Base-by-base conservation (phyloP, 2,113 vertebrate species). In the Heloderma charlesbogerti region DNA sequence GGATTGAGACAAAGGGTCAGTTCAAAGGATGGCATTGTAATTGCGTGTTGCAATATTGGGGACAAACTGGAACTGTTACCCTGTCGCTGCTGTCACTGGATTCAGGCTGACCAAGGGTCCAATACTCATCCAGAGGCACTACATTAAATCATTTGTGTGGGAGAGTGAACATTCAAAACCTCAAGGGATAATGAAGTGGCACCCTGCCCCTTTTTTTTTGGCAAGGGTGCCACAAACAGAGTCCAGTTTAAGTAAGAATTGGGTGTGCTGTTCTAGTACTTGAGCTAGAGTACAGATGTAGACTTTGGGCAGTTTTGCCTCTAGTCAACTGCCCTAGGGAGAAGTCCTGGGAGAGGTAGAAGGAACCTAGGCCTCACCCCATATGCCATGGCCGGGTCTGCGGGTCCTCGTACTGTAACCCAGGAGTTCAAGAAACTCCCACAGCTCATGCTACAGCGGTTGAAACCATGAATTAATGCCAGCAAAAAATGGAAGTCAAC, bases 1-100 rank as follows among this genome's bases (percentile, higher is more conserved):
- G 84, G 89, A 78, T 13, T 77, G 31, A 16, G 48, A 81, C 2
- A 22, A 81, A 43, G 72, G 15, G 72, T n/a, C 77, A 13, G 5
- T 45, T 90, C 74, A 18, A 29, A 31, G 25, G 7, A 13, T 40
- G 74, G 72, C 89, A 94, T 88, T 92, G 75, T 85, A 78, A 84
- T 91, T 37, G 85, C 86, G 83, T 60, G 2, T 84, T 63, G 18
- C 80, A 82, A 77, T 74, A 63, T 4, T 27, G 71, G 71, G 25
- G 79, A 85, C 80, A 90, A 83, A 31, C 16, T 63, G 88, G 1
- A 91, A 90, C 69, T 74, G 34, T 60, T 34, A 13, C 87, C 63
- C 86, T 91, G 54, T 3, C 13, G 31, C 48, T 45, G 16, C 34
- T 3, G 67, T 51, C 8, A n/a, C 43, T 86, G 67, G 67, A 72